Conservation (phyloP, 2,888 invertebrate species). For the Podotricha telesiphe region DNA sequence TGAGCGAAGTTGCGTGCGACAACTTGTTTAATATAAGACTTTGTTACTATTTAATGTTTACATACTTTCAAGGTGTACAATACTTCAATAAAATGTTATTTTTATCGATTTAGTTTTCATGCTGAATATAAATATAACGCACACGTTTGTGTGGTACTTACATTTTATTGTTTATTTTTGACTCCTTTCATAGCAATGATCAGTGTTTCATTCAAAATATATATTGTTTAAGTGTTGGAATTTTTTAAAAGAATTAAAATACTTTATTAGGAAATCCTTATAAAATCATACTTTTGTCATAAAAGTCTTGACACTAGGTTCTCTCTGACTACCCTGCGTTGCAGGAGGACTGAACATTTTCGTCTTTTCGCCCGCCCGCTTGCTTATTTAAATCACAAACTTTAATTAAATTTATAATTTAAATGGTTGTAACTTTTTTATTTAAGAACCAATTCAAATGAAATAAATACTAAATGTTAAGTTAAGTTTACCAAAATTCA, state of each 20-base stretch:
- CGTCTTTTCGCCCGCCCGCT: too few relatives aligned
- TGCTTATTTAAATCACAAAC: too few relatives aligned
- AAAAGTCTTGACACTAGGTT: too few relatives aligned
- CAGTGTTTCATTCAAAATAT: not conserved
- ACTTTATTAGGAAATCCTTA: not conserved
- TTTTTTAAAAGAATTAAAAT: not conserved
- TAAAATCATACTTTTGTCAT: not conserved
- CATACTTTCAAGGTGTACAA: constrained; percentile 36
- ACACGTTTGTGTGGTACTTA: not conserved
- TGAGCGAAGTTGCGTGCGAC: too few relatives aligned
- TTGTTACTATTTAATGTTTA: constrained; percentile 42
- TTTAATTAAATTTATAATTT: too few relatives aligned
- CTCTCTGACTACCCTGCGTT: too few relatives aligned
- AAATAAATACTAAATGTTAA: too few relatives aligned
- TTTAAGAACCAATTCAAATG: too few relatives aligned
- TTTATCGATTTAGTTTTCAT: constrained; percentile 42
- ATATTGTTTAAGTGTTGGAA: not conserved
- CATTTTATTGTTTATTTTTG: not conserved
- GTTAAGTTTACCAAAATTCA: too few relatives aligned
- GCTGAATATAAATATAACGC: constrained; percentile 32
- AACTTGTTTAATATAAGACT: constrained; percentile 20
- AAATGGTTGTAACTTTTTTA: too few relatives aligned
- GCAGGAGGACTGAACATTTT: too few relatives aligned
- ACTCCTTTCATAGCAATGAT: not conserved
- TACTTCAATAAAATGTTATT: constrained; percentile 40